phyloP scores from a whole-genome alignment of 2,113 vertebrate species.

The Anseranas semipalmata region DNA sequence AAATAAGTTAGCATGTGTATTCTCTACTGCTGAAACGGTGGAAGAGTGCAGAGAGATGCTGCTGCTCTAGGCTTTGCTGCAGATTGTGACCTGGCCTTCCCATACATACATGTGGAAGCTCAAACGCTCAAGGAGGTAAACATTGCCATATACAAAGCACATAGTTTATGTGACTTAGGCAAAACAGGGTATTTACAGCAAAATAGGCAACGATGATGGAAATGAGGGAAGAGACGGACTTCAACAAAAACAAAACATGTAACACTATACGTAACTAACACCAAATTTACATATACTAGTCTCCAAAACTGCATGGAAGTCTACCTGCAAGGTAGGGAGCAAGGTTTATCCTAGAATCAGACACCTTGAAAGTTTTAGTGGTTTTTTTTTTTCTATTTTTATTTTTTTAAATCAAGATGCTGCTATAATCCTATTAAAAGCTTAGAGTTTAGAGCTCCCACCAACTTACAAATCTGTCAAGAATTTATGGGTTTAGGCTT shows the following conservation, averaged over 20 bases:
- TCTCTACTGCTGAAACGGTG: neutral
- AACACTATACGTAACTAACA: neutral
- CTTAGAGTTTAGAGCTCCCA: neutral
- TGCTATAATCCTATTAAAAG: neutral
- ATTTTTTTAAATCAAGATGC: neutral
- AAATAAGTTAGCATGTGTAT: neutral
- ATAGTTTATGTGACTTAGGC: neutral
- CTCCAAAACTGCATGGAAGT: neutral
- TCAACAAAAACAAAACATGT: neutral
- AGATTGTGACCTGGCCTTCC: neutral
- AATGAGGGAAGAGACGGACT: neutral
- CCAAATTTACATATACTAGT: neutral
- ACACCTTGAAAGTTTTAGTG: neutral
- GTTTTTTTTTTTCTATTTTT: neutral
- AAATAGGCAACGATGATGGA: neutral
- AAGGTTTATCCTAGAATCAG: neutral
- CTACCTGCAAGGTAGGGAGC: neutral
- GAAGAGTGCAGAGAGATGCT: neutral
- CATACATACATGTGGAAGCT: neutral
- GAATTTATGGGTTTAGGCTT: conserved; percentile 11
- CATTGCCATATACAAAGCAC: neutral
- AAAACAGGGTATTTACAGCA: neutral
- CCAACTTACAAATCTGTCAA: neutral
- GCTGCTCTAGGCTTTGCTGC: neutral
- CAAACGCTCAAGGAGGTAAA: neutral